Base-by-base conservation (phyloP, 2,797 vertebrate genomes). In the Pseudomugil gertrudae region DNA sequence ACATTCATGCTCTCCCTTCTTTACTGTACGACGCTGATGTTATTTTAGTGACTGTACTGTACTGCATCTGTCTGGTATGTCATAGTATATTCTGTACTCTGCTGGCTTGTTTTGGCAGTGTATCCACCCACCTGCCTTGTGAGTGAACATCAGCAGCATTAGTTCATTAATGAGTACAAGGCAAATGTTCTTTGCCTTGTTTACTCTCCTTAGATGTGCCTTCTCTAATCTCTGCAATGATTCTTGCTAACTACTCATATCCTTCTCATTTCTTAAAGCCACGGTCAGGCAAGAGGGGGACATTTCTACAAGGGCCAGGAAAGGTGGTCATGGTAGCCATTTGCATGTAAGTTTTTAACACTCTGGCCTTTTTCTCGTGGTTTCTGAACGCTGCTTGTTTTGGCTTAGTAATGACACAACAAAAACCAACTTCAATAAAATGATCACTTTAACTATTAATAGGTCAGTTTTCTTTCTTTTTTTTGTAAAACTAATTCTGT, bases 281-380 rank as follows among this genome's bases (percentile, higher is more conserved):
- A 80, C 96, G 97, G 74, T 95, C 97, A 79, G 94, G 95, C 64
- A 90, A 92, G 29, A 90, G 95, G 83, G 38, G 93, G 10, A 90
- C 95, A 32, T 98, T 99, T 91, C 90, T 96, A 33, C 96, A 97
- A 84, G 98, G 98, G 51, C 96, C 98, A 27, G 98, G 97, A 78
- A 99, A 98, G 83, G 98, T 99, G 84, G 98, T 99, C 61, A 98
- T 96, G 95, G 97, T 99, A 36, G 98, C 98, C 61, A 98, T 99
- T 87, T 99, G 97, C 93, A 99, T 99, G 98, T 99, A 95, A 96
- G 98, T 94, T 79, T 21, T 78, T 30, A 13, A 21, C 21, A 4
- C 9, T 33, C n/a, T 32, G 1, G 0, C 1, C 2, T 26, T 3
- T n/a, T 14, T 40, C 2, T 2, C 6, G 11, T 47, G 30, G 13